Evolutionary conservation across 2,888 invertebrate species (phyloP), one percentile per base, ranked within the genome.

Genomic region (Drosophila peninsularis): DNA sequence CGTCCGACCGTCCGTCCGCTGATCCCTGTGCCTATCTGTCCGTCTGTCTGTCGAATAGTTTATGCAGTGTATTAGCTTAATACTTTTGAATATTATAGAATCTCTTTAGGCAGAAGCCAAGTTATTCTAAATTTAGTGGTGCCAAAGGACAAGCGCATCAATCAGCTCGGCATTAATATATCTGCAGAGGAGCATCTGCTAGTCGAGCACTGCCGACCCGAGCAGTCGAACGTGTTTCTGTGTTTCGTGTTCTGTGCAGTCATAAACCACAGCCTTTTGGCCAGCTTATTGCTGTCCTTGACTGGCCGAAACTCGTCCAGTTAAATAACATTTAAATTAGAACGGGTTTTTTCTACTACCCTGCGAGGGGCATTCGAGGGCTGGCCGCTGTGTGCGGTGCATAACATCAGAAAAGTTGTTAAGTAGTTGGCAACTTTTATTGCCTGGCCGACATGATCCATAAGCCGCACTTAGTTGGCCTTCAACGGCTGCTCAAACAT

Each of bases 381-480:
- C 7, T 0, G 24, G 36, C 41, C 70, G 36, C 1, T 50, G 17
- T 14, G 3, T 30, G 17, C 45, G n/a, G 30, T 32, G 14, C 61
- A 56, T 36, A 52, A 53, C 77, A 71, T 52, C 61, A 64, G 37
- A 58, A 76, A 76, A 71, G 56, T 70, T 70, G 62, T 50, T 56
- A 63, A 71, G 73, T 60, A 75, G 78, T 83, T 86, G 50, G 50
- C 52, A 83, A 81, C 84, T 86, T 83, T 83, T 83, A 87, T 83
- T 83, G 84, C 79, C 65, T 54, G 63, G 60, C 67, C 64, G 64
- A 68, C 63, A 66, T 55, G 69, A 60, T 61, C 52, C 52, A 57
- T 64, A 36, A 53, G 69, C 62, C 54, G 75, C 45, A 64, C 63
- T 70, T 50, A 30, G 60, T 53, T 78, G 78, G 65, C 79, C 78